Base-by-base conservation (phyloP, 2,113 vertebrate species). In the Pedetes capensis region DNA sequence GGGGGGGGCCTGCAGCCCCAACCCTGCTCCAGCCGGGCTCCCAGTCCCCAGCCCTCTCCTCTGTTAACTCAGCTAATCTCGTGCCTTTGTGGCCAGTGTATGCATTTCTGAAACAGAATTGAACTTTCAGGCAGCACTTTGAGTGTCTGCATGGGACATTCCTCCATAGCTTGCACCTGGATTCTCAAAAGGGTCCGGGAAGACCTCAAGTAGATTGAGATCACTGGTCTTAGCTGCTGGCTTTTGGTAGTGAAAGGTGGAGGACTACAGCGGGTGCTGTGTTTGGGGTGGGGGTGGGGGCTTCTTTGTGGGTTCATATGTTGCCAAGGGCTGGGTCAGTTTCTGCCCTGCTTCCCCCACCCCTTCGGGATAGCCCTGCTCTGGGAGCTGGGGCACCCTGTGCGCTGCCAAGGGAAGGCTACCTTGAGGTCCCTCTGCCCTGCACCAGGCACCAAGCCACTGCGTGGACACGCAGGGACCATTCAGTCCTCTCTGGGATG, bases 221-320 rank as follows among this genome's bases (percentile, higher is more conserved):
- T 44, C 49, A 2, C 23, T 49, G 34, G 14, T 32, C 16, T 16
- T 44, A 5, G 49, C 1, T 37, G 44, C 51, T n/a, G 9, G 42
- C 13, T 34, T 75, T 92, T 57, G 32, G 69, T 32, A 27, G 17
- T 13, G 25, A 47, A 57, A 87, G 13, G 42, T 29, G 53, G 44
- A 66, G 16, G 51, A 2, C 47, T 51, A 29, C 42, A 42, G 3
- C 17, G 0, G 0, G 2, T 25, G 25, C 1, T 59, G 13, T 49
- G 20, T 63, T 76, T 49, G 22, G 74, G 8, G 39, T 51, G 27
- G 0, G 34, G 9, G 14, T 6, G 39, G 68, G 37, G 76, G 44
- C n/a, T n/a, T 89, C 16, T 12, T 8, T 22, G 27, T 34, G 37
- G 51, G 17, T 6, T 69, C 1, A 0, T 20, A 5, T 18, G 25